Evolutionary conservation across 2,888 invertebrate species (phyloP), one percentile per base, ranked within the genome.

Genomic region (Agriopis aurantiaria): DNA sequence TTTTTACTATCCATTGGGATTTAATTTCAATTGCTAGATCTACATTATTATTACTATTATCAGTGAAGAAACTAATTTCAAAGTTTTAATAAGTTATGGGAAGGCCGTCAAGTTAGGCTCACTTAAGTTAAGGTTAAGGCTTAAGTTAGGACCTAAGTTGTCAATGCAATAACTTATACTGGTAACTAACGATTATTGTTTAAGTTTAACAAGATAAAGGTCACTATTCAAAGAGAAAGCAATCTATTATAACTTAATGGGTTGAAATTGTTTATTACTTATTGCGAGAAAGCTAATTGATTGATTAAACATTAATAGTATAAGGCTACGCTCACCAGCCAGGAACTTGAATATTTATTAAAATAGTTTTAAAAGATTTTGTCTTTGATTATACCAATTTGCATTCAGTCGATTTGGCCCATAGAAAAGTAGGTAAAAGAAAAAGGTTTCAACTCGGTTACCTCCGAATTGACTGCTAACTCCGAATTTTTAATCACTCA

Each of bases 81-180:
- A 69, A 69, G 69, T 69, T 65, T 55, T 49, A 45, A 49, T 65
- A 69, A 65, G 49, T 69, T 56, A 69, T 51, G 51, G 60, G 53
- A 52, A 55, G 63, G n/a, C 48, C 43, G 17, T 62, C n/a, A 61
- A 57, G 58, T 59, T 55, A 55, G 49, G 48, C 53, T 17, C 62
- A 55, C 62, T n/a, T 23, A 23, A 23, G 17, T 23, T 23, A 23
- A n/a, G n/a, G n/a, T 51, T 51, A 6, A 45, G 61, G 51, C 17
- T 17, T 51, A 60, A 60, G 55, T 64, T 69, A 64, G 52, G 64
- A 55, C 64, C 68, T 64, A 64, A 69, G 64, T 69, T 64, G 68
- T 64, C 45, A 55, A 64, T 40, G 59, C 49, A 60, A 60, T 69
- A 59, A 64, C 64, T 64, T 45, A n/a, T n/a, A 53, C 53, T 9